Percentiles rank a stretch among this genome's conserved stretches.
These are phyloP conservation scores for Pangasius djambal DNA, from an alignment of 2,797 vertebrate genomes.

Conservation along the genomic window DNA sequence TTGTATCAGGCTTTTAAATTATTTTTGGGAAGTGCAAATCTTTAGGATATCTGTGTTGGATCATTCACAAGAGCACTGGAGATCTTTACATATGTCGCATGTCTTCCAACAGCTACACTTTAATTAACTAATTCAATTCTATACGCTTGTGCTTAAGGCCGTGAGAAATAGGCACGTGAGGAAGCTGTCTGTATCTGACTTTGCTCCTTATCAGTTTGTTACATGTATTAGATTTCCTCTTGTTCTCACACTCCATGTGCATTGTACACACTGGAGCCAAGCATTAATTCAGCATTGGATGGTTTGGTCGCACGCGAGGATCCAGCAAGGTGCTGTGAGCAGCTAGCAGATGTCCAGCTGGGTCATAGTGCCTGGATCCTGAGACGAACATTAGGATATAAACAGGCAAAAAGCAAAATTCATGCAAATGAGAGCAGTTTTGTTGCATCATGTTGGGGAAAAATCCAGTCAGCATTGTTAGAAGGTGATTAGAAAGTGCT, in stretches of 20 bases:
- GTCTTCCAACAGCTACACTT: background rate
- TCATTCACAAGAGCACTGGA: background rate
- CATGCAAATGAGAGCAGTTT: background rate
- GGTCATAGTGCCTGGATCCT: slow-evolving; percentile 56
- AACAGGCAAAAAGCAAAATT: background rate
- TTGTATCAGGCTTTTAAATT: background rate
- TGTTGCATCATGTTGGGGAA: no score
- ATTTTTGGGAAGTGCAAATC: background rate
- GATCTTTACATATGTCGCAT: background rate
- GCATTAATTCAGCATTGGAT: slow-evolving; percentile 53
- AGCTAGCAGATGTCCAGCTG: slow-evolving; percentile 38
- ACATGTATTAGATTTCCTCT: slow-evolving; percentile 50
- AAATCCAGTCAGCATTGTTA: background rate
- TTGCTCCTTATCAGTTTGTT: slow-evolving; percentile 45
- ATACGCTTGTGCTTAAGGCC: slow-evolving; percentile 5
- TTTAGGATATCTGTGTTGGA: background rate
- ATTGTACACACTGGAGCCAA: slow-evolving; percentile 53
- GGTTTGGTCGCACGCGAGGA: slow-evolving; percentile 61
- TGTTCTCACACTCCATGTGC: slow-evolving; percentile 49
- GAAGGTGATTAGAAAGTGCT: background rate
- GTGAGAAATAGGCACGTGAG: slow-evolving; percentile 37
- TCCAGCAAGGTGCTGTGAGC: slow-evolving; percentile 44
- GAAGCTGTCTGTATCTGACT: slow-evolving; percentile 30
- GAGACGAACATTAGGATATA: background rate
- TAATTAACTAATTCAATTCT: slow-evolving; percentile 24